Conservation (phyloP, 2,113 vertebrate species). For the Sander vitreus region DNA sequence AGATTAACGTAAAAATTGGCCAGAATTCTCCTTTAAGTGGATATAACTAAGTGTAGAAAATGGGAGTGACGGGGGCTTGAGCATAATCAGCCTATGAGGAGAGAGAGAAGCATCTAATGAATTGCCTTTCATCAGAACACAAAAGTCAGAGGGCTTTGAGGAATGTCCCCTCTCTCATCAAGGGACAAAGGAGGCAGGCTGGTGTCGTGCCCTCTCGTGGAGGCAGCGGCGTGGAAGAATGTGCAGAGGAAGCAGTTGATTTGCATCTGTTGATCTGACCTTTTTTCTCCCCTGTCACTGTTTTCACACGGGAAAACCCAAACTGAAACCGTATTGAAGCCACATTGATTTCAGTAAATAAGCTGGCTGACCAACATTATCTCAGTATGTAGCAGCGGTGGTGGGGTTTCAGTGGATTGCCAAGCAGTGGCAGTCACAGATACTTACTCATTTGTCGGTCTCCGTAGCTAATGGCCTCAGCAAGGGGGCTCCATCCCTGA, state of each 20-base stretch:
- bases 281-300: neutral
- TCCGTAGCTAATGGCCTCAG: slow-evolving; percentile 99
- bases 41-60: slow-evolving; percentile 5
- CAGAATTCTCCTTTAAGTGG: too few relatives aligned
- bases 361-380: neutral
- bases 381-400: neutral
- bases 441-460: slow-evolving; percentile 99
- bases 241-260: slow-evolving; percentile 39
- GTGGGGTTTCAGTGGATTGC: neutral
- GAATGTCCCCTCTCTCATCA: slow-evolving; percentile 60
- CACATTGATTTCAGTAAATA: slow-evolving; percentile 1
- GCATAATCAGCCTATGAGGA: slow-evolving; percentile 36
- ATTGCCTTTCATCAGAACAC: slow-evolving; percentile 71
- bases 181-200: slow-evolving; percentile 53
- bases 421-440: neutral
- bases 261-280: slow-evolving; percentile 44
- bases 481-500: slow-evolving; percentile 99
- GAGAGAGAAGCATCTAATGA: slow-evolving; percentile 59
- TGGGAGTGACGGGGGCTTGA: slow-evolving; percentile 12
- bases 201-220: slow-evolving; percentile 27
- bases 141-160: slow-evolving; percentile 66
- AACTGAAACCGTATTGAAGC: slow-evolving; percentile 10
- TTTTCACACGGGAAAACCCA: slow-evolving; percentile 25
- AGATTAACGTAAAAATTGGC: too few relatives aligned
- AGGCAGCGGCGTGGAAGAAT: slow-evolving; percentile 53